Percentiles rank a stretch among this genome's conserved stretches.
Conservation (phyloP, 1,140 invertebrate species). For the Zaprionus capensis region DNA sequence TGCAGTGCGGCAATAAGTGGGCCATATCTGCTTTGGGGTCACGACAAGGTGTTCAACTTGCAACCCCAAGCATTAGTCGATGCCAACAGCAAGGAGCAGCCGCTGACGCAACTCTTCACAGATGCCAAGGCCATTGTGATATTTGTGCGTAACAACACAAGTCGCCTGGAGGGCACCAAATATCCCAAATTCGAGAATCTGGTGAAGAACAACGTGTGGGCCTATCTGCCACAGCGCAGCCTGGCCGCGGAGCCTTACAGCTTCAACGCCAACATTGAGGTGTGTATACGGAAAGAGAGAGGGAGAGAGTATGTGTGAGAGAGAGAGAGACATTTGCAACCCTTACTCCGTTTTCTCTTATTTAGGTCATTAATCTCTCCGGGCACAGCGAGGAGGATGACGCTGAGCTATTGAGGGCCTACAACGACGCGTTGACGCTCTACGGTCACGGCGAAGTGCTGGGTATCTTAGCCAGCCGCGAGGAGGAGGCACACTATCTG, state of each 20-base stretch:
- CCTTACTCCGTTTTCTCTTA: neutral
- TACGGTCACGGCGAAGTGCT: conserved; percentile 86
- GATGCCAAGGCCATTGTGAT: conserved; percentile 77
- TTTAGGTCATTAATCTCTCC: conserved; percentile 85
- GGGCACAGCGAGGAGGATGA: conserved; percentile 86
- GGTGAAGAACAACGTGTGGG: conserved; percentile 84
- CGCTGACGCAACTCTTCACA: conserved; percentile 84
- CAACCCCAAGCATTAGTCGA: conserved; percentile 85
- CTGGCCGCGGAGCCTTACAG: conserved; percentile 85
- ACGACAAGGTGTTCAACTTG: conserved; percentile 84
- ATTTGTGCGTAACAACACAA: conserved; percentile 75
- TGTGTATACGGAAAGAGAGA: conserved; percentile 46
- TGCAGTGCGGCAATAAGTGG: conserved; percentile 80
- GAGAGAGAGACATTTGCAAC: neutral
- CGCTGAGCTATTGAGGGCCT: conserved; percentile 85
- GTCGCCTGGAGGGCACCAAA: conserved; percentile 67
- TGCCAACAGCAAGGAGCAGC: conserved; percentile 81
- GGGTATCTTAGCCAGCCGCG: conserved; percentile 85
- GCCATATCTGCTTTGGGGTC: conserved; percentile 86
- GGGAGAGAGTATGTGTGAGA: neutral
- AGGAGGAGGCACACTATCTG: conserved; percentile 3
- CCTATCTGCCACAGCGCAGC: conserved; percentile 85
- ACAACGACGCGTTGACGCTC: conserved; percentile 85
- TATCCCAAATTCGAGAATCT: conserved; percentile 78
- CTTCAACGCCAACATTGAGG: conserved; percentile 84